Percentiles rank a stretch among this genome's conserved stretches.
phyloP scores from a whole-genome alignment of 1,140 invertebrate species.

The Microplitis mediator region DNA sequence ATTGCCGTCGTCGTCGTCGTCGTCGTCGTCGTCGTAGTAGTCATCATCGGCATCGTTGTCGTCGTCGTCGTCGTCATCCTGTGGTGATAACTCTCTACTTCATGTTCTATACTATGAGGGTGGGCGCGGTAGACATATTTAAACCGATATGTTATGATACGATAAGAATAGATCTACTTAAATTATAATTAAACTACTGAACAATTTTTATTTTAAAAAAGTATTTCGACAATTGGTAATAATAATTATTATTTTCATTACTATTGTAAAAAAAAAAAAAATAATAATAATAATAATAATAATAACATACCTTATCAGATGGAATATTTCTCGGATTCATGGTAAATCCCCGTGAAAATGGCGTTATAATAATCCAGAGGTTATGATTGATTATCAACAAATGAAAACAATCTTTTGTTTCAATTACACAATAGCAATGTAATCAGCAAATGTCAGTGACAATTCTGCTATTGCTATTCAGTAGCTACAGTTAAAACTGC shows the following conservation, averaged over 20 bases:
- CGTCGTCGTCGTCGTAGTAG: too few species aligned
- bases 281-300: constrained; percentile 7
- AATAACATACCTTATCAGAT: constrained; percentile 53
- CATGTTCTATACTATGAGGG: too few species aligned
- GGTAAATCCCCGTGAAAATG: constrained; percentile 37
- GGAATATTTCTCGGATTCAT: constrained; percentile 58
- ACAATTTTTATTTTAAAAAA: too few species aligned
- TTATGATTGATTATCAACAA: constrained; percentile 41
- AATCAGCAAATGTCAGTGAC: neutral
- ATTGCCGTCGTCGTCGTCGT: too few species aligned
- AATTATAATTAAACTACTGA: too few species aligned
- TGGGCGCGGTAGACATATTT: constrained; percentile 18
- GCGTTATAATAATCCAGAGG: constrained; percentile 43
- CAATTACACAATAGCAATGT: neutral
- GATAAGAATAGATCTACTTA: too few species aligned
- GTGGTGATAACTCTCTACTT: too few species aligned
- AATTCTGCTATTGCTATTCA: neutral
- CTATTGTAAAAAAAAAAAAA: neutral
- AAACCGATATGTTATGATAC: neutral
- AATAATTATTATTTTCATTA: too few species aligned
- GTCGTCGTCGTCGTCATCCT: too few species aligned
- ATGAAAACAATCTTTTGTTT: constrained; percentile 22
- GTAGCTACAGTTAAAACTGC: too few species aligned
- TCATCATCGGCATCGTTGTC: too few species aligned
- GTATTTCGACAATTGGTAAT: too few species aligned